phyloP scores from a whole-genome alignment of 2,888 invertebrate genomes.

The Drosophila algonquin region DNA sequence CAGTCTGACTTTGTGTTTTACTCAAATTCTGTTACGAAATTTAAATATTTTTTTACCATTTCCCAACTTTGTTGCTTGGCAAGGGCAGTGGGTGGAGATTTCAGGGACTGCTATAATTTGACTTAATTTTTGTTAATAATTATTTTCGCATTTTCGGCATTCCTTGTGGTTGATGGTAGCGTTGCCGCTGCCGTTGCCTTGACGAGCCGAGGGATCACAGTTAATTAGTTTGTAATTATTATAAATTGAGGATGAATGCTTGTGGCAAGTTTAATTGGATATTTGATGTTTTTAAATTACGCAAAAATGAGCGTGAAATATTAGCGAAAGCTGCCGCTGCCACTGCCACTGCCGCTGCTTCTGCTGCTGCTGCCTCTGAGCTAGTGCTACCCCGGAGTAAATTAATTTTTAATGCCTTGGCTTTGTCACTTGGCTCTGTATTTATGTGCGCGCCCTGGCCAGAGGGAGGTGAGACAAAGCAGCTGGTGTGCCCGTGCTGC shows the following conservation, averaged over 20 bases:
- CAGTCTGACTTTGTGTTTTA: constrained; percentile 39
- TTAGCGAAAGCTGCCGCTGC: constrained; percentile 41
- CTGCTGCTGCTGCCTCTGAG: constrained; percentile 23
- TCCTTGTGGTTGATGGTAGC: constrained; percentile 59
- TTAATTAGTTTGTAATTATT: constrained; percentile 82
- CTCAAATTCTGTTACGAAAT: constrained; percentile 56
- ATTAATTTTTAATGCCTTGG: constrained; percentile 74
- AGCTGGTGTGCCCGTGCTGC: constrained; percentile 31
- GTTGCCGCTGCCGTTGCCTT: constrained; percentile 50
- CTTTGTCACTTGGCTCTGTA: constrained; percentile 63
- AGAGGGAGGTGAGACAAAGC: constrained; percentile 28
- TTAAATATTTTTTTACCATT: constrained; percentile 55
- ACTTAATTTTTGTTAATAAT: constrained; percentile 78
- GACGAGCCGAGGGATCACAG: constrained; percentile 67
- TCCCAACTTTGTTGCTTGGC: constrained; percentile 29
- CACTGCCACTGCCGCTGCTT: not conserved
- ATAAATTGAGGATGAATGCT: constrained; percentile 80
- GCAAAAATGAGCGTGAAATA: constrained; percentile 70
- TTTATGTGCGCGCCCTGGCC: constrained; percentile 57
- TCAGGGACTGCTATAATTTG: constrained; percentile 60
- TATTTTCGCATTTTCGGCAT: constrained; percentile 75
- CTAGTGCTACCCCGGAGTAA: constrained; percentile 53
- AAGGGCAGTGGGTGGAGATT: constrained; percentile 14
- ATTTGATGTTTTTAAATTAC: constrained; percentile 77
- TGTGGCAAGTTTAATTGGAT: constrained; percentile 80